These are phyloP conservation scores for Melanocharis versteri DNA, from an alignment of 2,113 vertebrate genomes.

Conservation along the genomic window DNA sequence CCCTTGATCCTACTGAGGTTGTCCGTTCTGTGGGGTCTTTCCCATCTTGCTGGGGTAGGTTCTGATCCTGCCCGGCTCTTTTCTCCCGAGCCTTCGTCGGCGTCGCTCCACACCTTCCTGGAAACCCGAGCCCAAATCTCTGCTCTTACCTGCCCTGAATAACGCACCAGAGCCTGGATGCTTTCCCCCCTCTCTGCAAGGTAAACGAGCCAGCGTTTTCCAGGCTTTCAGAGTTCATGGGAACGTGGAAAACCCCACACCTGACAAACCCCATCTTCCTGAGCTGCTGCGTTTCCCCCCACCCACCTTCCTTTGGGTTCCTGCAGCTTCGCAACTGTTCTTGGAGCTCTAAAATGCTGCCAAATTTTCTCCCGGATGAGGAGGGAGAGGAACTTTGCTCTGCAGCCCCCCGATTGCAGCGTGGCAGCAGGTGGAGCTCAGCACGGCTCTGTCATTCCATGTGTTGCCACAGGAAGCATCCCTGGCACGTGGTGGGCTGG, in stretches of 20 bases:
- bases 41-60: background rate
- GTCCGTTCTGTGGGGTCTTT: background rate
- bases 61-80: background rate
- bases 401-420: fast-evolving
- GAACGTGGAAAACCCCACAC: background rate
- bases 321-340: background rate
- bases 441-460: fast-evolving
- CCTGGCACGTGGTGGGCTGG: fast-evolving
- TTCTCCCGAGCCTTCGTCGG: fast-evolving
- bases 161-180: background rate
- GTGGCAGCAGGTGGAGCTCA: background rate
- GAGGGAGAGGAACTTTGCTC: background rate
- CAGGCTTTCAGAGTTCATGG: background rate
- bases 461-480: background rate
- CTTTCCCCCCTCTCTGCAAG: background rate
- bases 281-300: background rate
- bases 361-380: background rate
- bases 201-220: fast-evolving
- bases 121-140: background rate
- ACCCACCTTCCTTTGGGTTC: background rate
- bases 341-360: background rate
- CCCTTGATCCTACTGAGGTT: background rate
- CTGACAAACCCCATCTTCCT: background rate
- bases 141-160: background rate
- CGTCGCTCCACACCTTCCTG: background rate